Evolutionary conservation across 2,797 vertebrate species (phyloP).

Genomic region (Poeciliopsis paucimaculata): DNA sequence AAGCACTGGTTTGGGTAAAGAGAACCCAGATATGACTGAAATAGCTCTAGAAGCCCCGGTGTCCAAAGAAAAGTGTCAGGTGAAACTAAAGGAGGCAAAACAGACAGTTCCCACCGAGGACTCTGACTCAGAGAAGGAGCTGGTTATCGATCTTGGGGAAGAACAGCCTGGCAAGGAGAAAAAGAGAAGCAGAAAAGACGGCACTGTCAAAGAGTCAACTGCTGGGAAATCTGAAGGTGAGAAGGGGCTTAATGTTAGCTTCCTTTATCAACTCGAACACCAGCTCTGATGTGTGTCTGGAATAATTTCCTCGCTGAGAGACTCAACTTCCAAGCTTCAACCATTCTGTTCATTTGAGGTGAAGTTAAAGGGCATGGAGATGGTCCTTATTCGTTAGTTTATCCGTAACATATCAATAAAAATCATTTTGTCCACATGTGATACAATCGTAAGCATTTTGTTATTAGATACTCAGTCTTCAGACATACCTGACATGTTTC

Average conservation of each 20-base stretch:
- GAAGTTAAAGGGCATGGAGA: neutral
- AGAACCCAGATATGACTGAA: constrained; percentile 85
- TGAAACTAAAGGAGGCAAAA: constrained; percentile 84
- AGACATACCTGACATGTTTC: too few species aligned
- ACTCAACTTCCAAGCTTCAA: neutral
- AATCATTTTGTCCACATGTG: too few species aligned
- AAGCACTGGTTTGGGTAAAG: constrained; percentile 81
- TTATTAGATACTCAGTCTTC: neutral
- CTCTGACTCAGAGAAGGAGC: constrained; percentile 96
- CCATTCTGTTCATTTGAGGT: neutral
- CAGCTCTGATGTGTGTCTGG: neutral
- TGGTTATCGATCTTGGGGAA: constrained; percentile 97
- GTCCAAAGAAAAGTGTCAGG: constrained; percentile 84
- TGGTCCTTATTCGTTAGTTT: neutral
- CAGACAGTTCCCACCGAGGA: constrained; percentile 84
- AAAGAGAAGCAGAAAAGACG: constrained; percentile 90
- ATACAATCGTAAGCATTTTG: too few species aligned
- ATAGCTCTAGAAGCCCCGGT: constrained; percentile 64
- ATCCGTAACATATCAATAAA: neutral
- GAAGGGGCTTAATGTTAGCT: constrained; percentile 8
- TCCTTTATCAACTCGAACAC: too few species aligned
- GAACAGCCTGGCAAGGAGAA: constrained; percentile 90
- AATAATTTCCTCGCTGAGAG: neutral
- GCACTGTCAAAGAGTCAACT: constrained; percentile 81
- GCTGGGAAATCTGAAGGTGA: constrained; percentile 88